Percentiles rank a stretch among this genome's conserved stretches.
phyloP scores from a whole-genome alignment of 2,797 vertebrate species.

The Otolemur crassicaudatus region DNA sequence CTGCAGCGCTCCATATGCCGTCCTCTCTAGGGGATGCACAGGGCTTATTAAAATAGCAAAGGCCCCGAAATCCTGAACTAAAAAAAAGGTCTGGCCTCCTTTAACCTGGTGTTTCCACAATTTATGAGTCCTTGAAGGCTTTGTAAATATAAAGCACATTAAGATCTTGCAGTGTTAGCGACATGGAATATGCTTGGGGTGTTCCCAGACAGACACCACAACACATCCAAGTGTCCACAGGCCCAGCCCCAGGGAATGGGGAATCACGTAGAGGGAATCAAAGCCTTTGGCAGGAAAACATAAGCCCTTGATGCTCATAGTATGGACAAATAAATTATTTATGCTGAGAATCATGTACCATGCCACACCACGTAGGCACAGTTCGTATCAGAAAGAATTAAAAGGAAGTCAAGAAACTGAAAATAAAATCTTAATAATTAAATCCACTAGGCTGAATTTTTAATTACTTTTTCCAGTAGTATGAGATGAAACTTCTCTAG shows the following conservation, averaged over 20 bases:
- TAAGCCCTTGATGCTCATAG: slow-evolving; percentile 10
- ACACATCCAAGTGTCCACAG: background rate
- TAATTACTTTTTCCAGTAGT: slow-evolving; percentile 44
- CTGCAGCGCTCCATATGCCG: background rate
- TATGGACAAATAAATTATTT: slow-evolving; percentile 44
- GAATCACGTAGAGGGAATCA: slow-evolving; percentile 47
- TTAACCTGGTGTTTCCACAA: slow-evolving; percentile 1
- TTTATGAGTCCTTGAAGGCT: slow-evolving; percentile 1
- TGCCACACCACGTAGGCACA: background rate
- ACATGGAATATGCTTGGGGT: background rate
- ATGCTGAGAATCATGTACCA: background rate
- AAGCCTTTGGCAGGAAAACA: slow-evolving; percentile 54
- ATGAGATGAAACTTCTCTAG: slow-evolving; percentile 23
- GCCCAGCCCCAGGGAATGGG: background rate
- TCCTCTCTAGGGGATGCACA: background rate
- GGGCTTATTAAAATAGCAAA: slow-evolving; percentile 10
- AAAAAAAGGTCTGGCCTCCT: background rate
- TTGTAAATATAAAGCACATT: slow-evolving; percentile 4
- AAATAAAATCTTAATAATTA: slow-evolving; percentile 56
- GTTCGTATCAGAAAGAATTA: slow-evolving; percentile 40
- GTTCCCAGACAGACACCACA: background rate
- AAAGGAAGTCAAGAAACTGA: slow-evolving; percentile 35
- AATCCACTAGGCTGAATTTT: slow-evolving; percentile 34
- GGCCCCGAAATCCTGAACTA: background rate
- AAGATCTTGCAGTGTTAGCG: background rate